Evolutionary conservation across 2,113 vertebrate species (phyloP), one percentile per base, ranked within the genome.

Genomic region (Oncorhynchus gorbuscha): DNA sequence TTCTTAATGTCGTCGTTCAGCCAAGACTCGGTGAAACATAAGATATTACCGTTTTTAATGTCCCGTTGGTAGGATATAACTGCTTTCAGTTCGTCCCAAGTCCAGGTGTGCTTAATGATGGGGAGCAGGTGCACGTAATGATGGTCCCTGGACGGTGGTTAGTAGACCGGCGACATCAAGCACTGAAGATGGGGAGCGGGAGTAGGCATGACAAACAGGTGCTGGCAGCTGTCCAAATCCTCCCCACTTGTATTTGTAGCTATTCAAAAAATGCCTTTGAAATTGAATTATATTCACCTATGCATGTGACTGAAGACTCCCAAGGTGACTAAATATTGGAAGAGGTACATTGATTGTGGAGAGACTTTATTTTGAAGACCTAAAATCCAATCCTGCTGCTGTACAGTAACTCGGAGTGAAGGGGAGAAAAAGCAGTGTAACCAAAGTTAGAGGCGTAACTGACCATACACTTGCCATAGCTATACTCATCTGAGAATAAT

Each of bases 241-340:
- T 9, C 24, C 55, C 28, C 14, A 55, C 77, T 35, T 75, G 39
- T 35, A 81, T 81, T 73, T 66, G 26, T 77, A 75, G 71, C 75
- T 80, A 45, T 49, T 83, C 64, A 79, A 82, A 76, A 84, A 82
- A 78, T 68, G 7, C 22, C 73, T 51, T 66, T 49, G 30, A 65
- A 58, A 65, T 51, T 69, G 61, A 75, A 65, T 77, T 72, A 79
- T 71, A 88, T 83, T 92, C 76, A 76, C 86, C 84, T 79, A 45
- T 76, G 58, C 75, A 39, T 55, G 51, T 16, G 51, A 55, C 51
- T 55, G 51, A 78, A 79, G 84, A 79, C 65, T 59, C 78, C 3
- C 74, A 86, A 75, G 74, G 81, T 85, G 85, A 85, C 88, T 89
- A 91, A 92, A 93, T 88, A 92, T 81, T 90, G 87, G 58, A 88